Percentiles rank a stretch among this genome's conserved stretches.
Evolutionary conservation across 2,888 invertebrate species (phyloP).

Genomic region (Shargacucullia verbasci): DNA sequence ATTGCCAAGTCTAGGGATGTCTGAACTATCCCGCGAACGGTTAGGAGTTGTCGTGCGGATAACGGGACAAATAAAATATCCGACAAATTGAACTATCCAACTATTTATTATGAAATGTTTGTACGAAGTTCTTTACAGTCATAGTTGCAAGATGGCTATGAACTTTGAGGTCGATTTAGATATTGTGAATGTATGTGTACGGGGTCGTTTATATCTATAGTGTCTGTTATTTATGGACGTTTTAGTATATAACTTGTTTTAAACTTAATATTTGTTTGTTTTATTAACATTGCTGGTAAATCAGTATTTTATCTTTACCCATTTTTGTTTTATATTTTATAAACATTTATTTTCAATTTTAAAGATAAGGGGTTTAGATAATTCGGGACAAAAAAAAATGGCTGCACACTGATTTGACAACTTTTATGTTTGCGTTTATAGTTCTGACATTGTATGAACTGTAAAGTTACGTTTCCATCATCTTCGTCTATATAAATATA

Average conservation of each 20-base stretch:
- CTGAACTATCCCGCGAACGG: slow-evolving; percentile 34
- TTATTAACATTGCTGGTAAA: too few relatives aligned
- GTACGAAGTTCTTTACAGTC: slow-evolving; percentile 2
- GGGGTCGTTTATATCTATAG: too few relatives aligned
- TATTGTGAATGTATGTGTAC: too few relatives aligned
- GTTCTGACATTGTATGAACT: slow-evolving; percentile 13
- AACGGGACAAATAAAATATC: slow-evolving; percentile 54
- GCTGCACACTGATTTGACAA: background rate
- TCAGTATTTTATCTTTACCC: too few relatives aligned
- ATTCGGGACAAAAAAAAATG: too few relatives aligned
- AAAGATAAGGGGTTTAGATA: too few relatives aligned
- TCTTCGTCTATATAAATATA: slow-evolving; percentile 3
- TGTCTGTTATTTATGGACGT: too few relatives aligned
- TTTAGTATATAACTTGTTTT: too few relatives aligned
- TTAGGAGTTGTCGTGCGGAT: slow-evolving; percentile 54
- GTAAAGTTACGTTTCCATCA: slow-evolving; percentile 7
- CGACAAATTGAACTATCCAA: slow-evolving; percentile 15
- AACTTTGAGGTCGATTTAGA: background rate
- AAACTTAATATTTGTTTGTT: too few relatives aligned
- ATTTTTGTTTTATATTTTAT: too few relatives aligned
- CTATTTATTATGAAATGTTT: slow-evolving; percentile 14
- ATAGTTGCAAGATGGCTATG: background rate
- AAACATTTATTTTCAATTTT: too few relatives aligned
- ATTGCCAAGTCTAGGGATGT: slow-evolving; percentile 16
- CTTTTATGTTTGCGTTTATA: slow-evolving; percentile 15